Base-by-base conservation (phyloP, 1,140 invertebrate genomes). In the Drosophila ogumai region DNA sequence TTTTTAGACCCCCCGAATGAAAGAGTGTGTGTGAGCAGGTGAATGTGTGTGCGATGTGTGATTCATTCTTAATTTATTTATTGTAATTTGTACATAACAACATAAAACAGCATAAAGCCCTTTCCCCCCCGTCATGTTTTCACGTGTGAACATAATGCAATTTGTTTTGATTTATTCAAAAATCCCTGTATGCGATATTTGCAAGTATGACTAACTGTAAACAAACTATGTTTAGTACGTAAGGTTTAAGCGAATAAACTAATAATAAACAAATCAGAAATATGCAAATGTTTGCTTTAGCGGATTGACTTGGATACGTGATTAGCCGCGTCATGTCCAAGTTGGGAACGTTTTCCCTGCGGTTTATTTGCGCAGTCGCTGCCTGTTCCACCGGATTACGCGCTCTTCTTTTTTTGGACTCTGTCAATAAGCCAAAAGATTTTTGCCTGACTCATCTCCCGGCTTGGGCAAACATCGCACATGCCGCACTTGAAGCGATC, bases 101-200 rank as follows among this genome's bases (percentile, higher is more conserved):
- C 60, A 54, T 56, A 57, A 75, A 75, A 25, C 60, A 67, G 69
- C 82, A 82, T 67, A 63, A 74, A 52, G 28, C 64, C 60, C 61
- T 55, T 7, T 52, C 4, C 43, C 46, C 55, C 22, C 50, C 52
- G 54, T 84, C 80, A 87, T 82, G 65, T 78, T 71, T 60, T 73
- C 72, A 81, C 71, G 85, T 81, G 81, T 90, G 59, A 90, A 78
- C 64, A 79, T 63, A 68, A 61, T 55, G 41, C 57, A 65, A 78
- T 78, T 75, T 67, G 85, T 79, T 90, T 90, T 90, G 85, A 90
- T 81, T 79, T 81, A 81, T 79, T 90, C 81, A 81, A 90, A 90
- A 87, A 77, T 66, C 74, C 68, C 54, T 90, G 85, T 90, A 90
- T 90, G 85, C 85, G 85, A 90, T 90, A 90, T 90, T 90, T 90